These are phyloP conservation scores for Enoplolaimus lenunculus DNA, from an alignment of 2,888 invertebrate genomes.

Conservation along the genomic window DNA sequence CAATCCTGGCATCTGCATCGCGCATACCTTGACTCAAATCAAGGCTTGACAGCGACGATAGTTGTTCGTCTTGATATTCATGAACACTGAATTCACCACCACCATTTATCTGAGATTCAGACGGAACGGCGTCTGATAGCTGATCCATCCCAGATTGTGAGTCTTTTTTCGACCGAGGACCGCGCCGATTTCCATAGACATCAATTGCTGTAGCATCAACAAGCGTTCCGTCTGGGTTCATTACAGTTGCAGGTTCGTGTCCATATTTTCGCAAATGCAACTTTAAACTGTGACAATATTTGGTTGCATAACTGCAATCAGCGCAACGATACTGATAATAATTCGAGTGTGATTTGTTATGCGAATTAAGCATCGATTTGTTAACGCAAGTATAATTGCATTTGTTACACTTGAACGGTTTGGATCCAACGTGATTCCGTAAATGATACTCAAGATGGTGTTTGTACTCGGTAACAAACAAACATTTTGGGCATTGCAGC, in stretches of 20 bases:
- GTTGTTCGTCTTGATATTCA: neutral
- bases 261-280: conserved; percentile 77
- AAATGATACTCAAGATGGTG: conserved; percentile 95
- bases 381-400: conserved; percentile 59
- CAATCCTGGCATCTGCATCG: neutral
- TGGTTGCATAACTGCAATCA: conserved; percentile 86
- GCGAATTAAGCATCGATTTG: conserved; percentile 96
- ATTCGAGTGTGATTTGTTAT: conserved; percentile 74
- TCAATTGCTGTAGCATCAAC: conserved; percentile 75
- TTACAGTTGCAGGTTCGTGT: conserved; percentile 75
- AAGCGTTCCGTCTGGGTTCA: conserved; percentile 72
- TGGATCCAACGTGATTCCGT: conserved; percentile 80
- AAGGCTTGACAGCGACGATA: neutral
- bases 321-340: conserved; percentile 53
- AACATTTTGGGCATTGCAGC: conserved; percentile 74
- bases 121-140: no score
- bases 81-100: no score
- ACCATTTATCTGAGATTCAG: no score
- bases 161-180: conserved; percentile 52
- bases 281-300: conserved; percentile 93
- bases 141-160: no score
- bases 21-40: neutral
- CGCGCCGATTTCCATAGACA: conserved; percentile 72
- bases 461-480: conserved; percentile 94
- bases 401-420: conserved; percentile 69